These are phyloP conservation scores for Tridacna crocea DNA, from an alignment of 2,888 invertebrate species.

Conservation along the genomic window DNA sequence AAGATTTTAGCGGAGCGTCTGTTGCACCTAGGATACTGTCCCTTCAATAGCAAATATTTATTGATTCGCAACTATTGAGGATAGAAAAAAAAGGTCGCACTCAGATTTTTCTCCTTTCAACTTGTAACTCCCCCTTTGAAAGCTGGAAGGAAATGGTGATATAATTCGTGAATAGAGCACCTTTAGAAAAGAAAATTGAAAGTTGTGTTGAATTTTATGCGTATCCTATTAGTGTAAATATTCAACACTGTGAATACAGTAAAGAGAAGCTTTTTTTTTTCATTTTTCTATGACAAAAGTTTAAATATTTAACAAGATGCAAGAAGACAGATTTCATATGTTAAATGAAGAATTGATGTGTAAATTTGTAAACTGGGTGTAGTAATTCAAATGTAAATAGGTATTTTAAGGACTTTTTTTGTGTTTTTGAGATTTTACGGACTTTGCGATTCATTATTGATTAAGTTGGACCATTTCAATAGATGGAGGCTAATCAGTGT, in stretches of 20 bases:
- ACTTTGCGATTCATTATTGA: slow-evolving; percentile 15
- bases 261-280: background rate
- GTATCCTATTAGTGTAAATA: background rate
- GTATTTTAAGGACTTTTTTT: slow-evolving; percentile 13
- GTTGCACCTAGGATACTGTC: slow-evolving; percentile 28
- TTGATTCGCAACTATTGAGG: slow-evolving; percentile 11
- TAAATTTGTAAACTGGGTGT: slow-evolving; percentile 21
- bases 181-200: background rate
- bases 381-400: slow-evolving; percentile 23
- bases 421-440: slow-evolving; percentile 2
- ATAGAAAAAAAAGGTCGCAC: slow-evolving; percentile 18
- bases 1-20: slow-evolving; percentile 2
- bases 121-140: background rate
- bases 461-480: slow-evolving; percentile 10
- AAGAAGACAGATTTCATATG: background rate
- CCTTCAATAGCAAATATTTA: slow-evolving; percentile 28
- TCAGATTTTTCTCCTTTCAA: slow-evolving; percentile 12
- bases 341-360: slow-evolving; percentile 19
- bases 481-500: slow-evolving; percentile 8
- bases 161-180: background rate
- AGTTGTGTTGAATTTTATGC: slow-evolving; percentile 2
- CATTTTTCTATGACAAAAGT: no score
- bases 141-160: slow-evolving; percentile 12
- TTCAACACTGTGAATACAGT: background rate
- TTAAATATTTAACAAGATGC: background rate